A percentile compares a stretch with the other conserved stretches of the same genome.
Conservation (phyloP, 2,113 vertebrate species). For the Catharus bicknelli region DNA sequence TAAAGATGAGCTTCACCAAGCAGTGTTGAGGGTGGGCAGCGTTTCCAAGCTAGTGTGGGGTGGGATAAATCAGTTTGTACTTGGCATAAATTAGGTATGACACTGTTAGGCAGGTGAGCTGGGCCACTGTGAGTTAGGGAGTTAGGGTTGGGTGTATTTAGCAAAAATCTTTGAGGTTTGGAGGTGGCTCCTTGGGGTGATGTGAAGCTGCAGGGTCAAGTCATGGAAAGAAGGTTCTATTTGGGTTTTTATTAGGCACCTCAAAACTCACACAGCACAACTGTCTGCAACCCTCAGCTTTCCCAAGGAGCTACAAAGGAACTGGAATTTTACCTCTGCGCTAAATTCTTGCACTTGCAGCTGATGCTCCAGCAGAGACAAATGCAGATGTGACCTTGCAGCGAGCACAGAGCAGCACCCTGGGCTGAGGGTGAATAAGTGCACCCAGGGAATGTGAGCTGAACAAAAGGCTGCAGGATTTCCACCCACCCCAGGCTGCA, state of each 20-base stretch:
- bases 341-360: not conserved
- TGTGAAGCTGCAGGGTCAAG: not conserved
- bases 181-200: not conserved
- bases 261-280: not conserved
- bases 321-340: not conserved
- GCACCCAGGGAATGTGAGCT: rapidly evolving
- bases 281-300: not conserved
- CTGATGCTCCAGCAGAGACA: not conserved
- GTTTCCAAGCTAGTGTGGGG: not conserved
- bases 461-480: constrained; percentile 5
- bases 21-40: not conserved
- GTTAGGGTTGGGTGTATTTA: too few relatives aligned
- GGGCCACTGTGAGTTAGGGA: rapidly evolving
- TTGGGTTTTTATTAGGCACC: not conserved
- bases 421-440: not conserved
- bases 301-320: not conserved
- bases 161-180: not conserved
- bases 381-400: not conserved
- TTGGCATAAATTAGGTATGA: not conserved
- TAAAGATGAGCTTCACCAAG: not conserved
- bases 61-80: not conserved
- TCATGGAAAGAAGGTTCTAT: not conserved
- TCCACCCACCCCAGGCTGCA: not conserved
- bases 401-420: not conserved
- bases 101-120: not conserved